Conservation (phyloP, 2,888 invertebrate species). For the Clusia tigrina region DNA sequence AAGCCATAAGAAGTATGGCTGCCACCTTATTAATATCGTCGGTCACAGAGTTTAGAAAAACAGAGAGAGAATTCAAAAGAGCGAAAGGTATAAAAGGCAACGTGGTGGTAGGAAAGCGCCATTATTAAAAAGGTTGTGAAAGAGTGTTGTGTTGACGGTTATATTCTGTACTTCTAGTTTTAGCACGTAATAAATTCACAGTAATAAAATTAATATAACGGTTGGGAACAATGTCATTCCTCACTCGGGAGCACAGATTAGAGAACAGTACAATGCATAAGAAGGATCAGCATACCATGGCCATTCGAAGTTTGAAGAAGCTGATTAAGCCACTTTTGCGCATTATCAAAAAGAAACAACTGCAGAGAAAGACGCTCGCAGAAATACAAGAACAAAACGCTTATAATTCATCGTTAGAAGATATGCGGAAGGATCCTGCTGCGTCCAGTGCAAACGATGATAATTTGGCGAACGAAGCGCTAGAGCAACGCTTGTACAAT, state of each 20-base stretch:
- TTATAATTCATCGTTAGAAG: slow-evolving; percentile 58
- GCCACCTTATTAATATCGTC: too few species aligned
- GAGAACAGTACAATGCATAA: slow-evolving; percentile 46
- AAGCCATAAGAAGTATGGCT: too few species aligned
- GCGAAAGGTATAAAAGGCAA: slow-evolving; percentile 16
- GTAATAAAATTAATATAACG: too few species aligned
- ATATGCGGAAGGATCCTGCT: slow-evolving; percentile 59
- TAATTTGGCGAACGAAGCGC: slow-evolving; percentile 74
- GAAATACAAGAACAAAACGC: slow-evolving; percentile 59
- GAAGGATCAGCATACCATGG: slow-evolving; percentile 59
- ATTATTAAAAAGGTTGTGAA: too few species aligned
- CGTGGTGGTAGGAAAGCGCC: slow-evolving; percentile 15
- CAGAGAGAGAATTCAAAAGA: too few species aligned
- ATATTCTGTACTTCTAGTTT: too few species aligned
- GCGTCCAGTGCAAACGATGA: slow-evolving; percentile 51
- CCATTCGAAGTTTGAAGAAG: slow-evolving; percentile 57
- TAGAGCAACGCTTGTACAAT: slow-evolving; percentile 78
- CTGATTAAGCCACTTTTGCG: slow-evolving; percentile 60
- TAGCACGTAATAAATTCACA: slow-evolving; percentile 21
- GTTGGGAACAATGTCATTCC: slow-evolving; percentile 56
- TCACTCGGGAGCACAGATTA: slow-evolving; percentile 61
- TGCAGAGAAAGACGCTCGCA: slow-evolving; percentile 55
- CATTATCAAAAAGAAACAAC: slow-evolving; percentile 57
- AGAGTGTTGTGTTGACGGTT: too few species aligned
- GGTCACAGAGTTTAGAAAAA: too few species aligned